Base-by-base conservation (phyloP, 2,888 invertebrate species). In the Temnothorax rugatulus region DNA sequence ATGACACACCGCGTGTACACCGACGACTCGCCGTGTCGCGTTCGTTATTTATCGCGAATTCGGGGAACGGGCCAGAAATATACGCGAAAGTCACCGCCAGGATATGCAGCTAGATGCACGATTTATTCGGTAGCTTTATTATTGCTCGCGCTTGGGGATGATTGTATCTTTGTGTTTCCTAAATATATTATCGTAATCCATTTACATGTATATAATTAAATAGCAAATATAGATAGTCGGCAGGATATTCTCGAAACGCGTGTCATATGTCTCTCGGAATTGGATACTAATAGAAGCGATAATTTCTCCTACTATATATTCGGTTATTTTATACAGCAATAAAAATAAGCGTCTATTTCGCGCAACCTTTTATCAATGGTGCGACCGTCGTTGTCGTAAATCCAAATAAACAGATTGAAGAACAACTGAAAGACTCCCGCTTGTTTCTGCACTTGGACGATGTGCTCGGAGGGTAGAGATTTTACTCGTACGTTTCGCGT, bases 41-140 rank as follows among this genome's bases (percentile, higher is more conserved):
- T 71, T 63, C 71, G 79, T 87, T 85, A 84, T 88, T 86, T 83
- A 87, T 85, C 74, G 81, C 63, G 57, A 79, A 82, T 88, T 84
- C 84, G 57, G 63, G 68, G 76, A 82, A 68, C 86, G 75, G 82
- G 84, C 64, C 66, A 83, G 73, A 84, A 81, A 75, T 68, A 66
- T 83, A 38, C 57, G 66, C 64, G 69, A 52, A 66, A 85, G 76
- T 71, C 73, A 47, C 15, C 41, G 57, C 11, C 34, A 15, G 11
- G 34, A 38, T 21, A 66, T 38, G 75, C 50, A 50, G 50, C 21
- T 61, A 47, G 15, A 50, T 38, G 29, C 38, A 21, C 54, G 68
- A 68, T 77, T 54, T 66, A 66, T 66, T 54, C 18, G 21, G n/a
- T 1, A 0, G 21, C 3, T 76, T 76, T 52, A 59, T 79, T 71